Base-by-base conservation (phyloP, 2,113 vertebrate genomes). In the Poeciliopsis prolifica region DNA sequence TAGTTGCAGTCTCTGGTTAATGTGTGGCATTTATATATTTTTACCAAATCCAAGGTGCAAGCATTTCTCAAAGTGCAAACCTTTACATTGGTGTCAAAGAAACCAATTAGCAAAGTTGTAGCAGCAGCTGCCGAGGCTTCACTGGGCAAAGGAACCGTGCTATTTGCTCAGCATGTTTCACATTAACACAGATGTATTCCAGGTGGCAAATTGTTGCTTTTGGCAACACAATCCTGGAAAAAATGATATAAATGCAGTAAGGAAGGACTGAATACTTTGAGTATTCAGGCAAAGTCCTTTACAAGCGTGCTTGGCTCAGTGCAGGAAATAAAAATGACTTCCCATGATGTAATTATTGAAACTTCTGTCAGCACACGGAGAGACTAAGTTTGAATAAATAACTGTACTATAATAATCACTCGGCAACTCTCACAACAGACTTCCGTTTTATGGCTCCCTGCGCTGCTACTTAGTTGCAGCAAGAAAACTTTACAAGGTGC, bases 51-150 rank as follows among this genome's bases (percentile, higher is more conserved):
- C 28, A 28, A 28, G 28, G 28, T 28, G 28, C 29, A 58, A 10
- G 44, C 11, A 35, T 70, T 70, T 42, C 14, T 70, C 61, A 44
- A 26, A n/a, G 62, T 71, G n/a, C 74, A 64, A 29, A 54, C 14
- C 65, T 79, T n/a, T 61, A 68, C 48, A 26, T 19, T 33, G 77
- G 86, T 78, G 82, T 77, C 35, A 14, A 70, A 64, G 58, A 79
- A 79, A 65, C 72, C 82, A 87, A 90, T 89, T 86, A 91, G 81
- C 64, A 15, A 29, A 10, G 81, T 11, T 79, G 68, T 80, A 77
- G 75, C 79, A 70, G 71, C 78, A 40, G 74, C 75, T 61, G 65
- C 26, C 65, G 63, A n/a, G 26, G 63, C 44, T 9, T 28, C 42
- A 70, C 64, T n/a, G 5, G 58, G 69, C 60, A 65, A 40, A 71